Percentiles rank a stretch among this genome's conserved stretches.
Evolutionary conservation across 2,797 vertebrate genomes (phyloP).

Genomic region (Artibeus lituratus): DNA sequence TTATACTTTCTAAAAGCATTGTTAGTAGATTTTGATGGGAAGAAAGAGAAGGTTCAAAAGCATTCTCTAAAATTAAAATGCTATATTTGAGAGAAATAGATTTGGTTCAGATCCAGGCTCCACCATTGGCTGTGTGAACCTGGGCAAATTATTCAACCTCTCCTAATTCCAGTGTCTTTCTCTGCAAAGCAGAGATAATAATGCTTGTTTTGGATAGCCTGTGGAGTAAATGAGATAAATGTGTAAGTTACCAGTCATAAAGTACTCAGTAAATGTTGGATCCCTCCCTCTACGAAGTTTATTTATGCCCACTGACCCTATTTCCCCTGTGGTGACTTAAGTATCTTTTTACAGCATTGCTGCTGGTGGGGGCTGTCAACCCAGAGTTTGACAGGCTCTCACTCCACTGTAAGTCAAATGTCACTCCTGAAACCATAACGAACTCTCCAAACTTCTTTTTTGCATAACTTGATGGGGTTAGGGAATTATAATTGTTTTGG

Average conservation of each 20-base stretch:
- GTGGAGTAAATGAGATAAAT: neutral
- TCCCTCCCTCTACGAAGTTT: neutral
- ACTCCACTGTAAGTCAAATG: neutral
- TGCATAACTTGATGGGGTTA: constrained; percentile 35
- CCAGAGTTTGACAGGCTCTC: neutral
- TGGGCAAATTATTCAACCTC: neutral
- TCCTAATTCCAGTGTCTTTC: neutral
- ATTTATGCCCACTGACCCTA: neutral
- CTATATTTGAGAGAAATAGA: neutral
- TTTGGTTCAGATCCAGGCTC: neutral
- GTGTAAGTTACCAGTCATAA: neutral
- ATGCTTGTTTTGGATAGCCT: neutral
- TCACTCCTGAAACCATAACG: constrained; percentile 43
- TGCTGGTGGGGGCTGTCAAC: neutral
- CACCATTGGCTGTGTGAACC: neutral
- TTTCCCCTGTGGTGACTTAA: constrained; percentile 9
- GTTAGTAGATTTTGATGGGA: neutral
- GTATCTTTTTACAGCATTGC: neutral
- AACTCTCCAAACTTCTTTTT: neutral
- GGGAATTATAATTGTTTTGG: constrained; percentile 37
- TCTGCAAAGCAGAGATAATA: neutral
- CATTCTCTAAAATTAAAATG: constrained; percentile 36
- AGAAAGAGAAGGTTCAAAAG: neutral
- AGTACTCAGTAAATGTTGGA: neutral
- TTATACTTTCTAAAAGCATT: neutral